Evolutionary conservation across 2,113 vertebrate genomes (phyloP).

Genomic region (Origma solitaria): DNA sequence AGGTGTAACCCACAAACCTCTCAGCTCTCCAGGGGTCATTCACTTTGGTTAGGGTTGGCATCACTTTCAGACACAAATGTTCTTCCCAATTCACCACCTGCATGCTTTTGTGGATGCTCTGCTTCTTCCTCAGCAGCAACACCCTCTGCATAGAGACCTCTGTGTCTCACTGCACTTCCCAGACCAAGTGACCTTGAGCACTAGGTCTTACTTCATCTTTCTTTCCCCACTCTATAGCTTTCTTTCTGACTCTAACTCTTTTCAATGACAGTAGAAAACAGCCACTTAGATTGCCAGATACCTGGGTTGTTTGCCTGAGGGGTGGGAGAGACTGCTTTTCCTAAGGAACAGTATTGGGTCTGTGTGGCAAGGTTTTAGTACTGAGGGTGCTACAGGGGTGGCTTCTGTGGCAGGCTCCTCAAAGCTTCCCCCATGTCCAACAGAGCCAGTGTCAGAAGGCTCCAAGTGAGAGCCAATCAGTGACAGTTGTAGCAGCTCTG

Average conservation of each 20-base stretch:
- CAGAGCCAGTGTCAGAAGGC: background rate
- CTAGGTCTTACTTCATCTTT: background rate
- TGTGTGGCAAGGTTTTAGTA: background rate
- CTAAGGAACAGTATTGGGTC: background rate
- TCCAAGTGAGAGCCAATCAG: background rate
- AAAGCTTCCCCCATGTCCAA: background rate
- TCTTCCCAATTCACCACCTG: background rate
- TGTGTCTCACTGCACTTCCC: background rate
- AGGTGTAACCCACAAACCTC: background rate
- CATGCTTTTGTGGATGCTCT: background rate
- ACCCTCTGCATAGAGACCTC: background rate
- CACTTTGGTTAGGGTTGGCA: background rate
- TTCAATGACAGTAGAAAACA: background rate
- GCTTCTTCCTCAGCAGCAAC: background rate
- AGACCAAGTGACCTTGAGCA: background rate
- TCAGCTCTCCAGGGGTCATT: background rate
- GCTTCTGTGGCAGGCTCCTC: background rate
- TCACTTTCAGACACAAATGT: rapidly evolving
- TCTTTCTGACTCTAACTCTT: background rate
- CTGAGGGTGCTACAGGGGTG: background rate
- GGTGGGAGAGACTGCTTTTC: background rate
- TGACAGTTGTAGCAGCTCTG: background rate
- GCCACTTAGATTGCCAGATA: background rate
- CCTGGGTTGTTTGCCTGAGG: background rate
- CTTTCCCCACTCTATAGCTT: background rate